These are phyloP conservation scores for Epinotia brunnichana DNA, from an alignment of 2,888 invertebrate species.

Conservation along the genomic window DNA sequence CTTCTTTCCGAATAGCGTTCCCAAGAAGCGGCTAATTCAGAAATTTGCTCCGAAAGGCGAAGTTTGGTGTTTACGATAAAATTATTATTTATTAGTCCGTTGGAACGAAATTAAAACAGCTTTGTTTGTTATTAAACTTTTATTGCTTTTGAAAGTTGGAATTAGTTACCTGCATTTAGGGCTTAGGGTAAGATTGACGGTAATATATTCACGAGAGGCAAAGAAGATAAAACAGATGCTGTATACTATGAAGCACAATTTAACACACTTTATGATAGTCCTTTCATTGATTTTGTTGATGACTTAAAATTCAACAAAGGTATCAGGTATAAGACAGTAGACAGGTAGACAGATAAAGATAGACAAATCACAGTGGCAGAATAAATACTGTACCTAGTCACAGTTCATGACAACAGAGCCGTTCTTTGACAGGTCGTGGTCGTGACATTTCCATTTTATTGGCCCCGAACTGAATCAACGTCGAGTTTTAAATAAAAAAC, in stretches of 20 bases:
- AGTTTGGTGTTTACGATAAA: constrained; percentile 59
- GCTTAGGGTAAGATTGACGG: constrained; percentile 4
- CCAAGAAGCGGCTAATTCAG: constrained; percentile 52
- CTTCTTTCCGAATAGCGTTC: constrained; percentile 47
- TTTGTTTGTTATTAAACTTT: constrained; percentile 42
- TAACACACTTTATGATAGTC: no score
- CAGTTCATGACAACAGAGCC: no score
- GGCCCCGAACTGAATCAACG: not conserved
- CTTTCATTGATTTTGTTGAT: no score
- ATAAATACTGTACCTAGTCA: no score
- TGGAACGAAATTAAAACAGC: constrained; percentile 41
- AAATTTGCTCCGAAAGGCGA: constrained; percentile 55
- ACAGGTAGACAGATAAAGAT: no score
- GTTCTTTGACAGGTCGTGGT: no score
- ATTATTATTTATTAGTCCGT: constrained; percentile 68
- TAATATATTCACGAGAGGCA: constrained; percentile 10
- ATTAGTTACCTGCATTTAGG: constrained; percentile 38
- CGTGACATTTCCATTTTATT: not conserved
- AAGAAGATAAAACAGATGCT: not conserved
- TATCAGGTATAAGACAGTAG: no score
- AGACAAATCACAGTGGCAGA: no score
- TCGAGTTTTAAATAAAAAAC: not conserved
- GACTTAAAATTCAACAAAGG: no score
- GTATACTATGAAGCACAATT: not conserved
- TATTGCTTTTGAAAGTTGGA: constrained; percentile 40